A percentile compares a stretch with the other conserved stretches of the same genome.
Conservation (phyloP, 2,113 vertebrate genomes). For the Cololabis saira region DNA sequence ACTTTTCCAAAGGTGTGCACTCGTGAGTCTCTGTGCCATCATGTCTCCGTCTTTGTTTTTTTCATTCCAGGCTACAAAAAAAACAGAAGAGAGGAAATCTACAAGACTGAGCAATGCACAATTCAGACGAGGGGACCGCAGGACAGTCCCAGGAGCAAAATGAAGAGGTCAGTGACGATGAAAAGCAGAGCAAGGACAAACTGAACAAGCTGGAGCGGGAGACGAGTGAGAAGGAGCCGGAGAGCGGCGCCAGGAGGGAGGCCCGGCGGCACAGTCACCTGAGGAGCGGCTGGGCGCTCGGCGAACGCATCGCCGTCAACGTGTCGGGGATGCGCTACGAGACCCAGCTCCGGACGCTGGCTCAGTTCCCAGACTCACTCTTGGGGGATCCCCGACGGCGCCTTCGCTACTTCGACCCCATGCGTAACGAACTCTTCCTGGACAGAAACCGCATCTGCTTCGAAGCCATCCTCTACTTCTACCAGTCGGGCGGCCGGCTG, state of each 20-base stretch:
- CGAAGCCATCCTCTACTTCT: conserved; percentile 92
- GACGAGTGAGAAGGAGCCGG: conserved; percentile 45
- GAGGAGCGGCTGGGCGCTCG: conserved; percentile 68
- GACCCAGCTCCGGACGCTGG: conserved; percentile 85
- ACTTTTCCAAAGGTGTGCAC: neutral
- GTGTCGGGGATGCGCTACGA: conserved; percentile 88
- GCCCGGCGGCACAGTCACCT: conserved; percentile 34
- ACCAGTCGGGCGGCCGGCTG: conserved; percentile 91
- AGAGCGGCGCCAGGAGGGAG: conserved; percentile 23
- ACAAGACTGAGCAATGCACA: conserved; percentile 61
- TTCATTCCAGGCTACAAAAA: neutral
- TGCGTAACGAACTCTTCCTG: conserved; percentile 87
- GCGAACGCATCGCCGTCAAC: conserved; percentile 83
- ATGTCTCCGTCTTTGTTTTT: neutral
- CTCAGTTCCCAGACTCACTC: conserved; percentile 86
- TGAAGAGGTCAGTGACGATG: conserved; percentile 57
- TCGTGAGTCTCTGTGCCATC: neutral
- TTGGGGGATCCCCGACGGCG: conserved; percentile 83
- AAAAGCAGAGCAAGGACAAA: conserved; percentile 73
- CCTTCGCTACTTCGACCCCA: conserved; percentile 84
- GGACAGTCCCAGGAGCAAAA: conserved; percentile 25
- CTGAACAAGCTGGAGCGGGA: conserved; percentile 72
- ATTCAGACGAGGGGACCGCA: conserved; percentile 51
- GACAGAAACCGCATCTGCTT: conserved; percentile 88
- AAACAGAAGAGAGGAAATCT: conserved; percentile 15